Evolutionary conservation across 2,888 invertebrate genomes (phyloP), one percentile per base, ranked within the genome.

Genomic region (Tortricodes alternella): DNA sequence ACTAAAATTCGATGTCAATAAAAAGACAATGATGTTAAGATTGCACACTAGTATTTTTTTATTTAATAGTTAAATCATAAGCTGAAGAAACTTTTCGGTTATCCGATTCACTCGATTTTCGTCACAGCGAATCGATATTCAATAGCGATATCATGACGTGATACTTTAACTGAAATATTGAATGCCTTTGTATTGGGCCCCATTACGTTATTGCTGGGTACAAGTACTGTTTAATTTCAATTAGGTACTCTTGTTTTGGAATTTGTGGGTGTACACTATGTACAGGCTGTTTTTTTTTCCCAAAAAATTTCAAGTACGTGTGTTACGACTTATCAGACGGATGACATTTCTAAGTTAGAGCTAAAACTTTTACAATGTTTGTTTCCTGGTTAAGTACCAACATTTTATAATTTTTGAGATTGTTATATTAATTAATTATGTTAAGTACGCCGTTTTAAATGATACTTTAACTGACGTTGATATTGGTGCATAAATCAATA

Each of bases 181-280:
- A 64, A 65, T 58, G 64, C 65, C 67, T 67, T 68, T 63, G 50
- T 64, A 67, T 61, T 65, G 66, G 51, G 59, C 61, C 69, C 80
- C 78, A 85, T 85, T 85, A 84, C 70, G 64, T 67, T 79, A 75
- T 79, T 72, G 75, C 60, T 43, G 70, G 73, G 71, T 76, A 67
- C 63, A 59, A 46, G 62, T 57, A 59, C 71, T 77, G 71, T 77
- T 82, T 82, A 78, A 75, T 85, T 81, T 86, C 85, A 85, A 85
- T 86, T 83, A 83, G 64, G 74, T 76, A 70, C 67, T 60, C 63
- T 65, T 59, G 59, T 55, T 55, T 63, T 60, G 43, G 60, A 50
- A 57, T 60, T 66, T 67, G 56, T 43, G 59, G 56, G 60, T n/a
- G n/a, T 29, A 24, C 24, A 53, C n/a, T 35, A 56, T 62, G 46